Evolutionary conservation across 2,113 vertebrate genomes (phyloP), one percentile per base, ranked within the genome.

Genomic region (Triplophysa tibetana): DNA sequence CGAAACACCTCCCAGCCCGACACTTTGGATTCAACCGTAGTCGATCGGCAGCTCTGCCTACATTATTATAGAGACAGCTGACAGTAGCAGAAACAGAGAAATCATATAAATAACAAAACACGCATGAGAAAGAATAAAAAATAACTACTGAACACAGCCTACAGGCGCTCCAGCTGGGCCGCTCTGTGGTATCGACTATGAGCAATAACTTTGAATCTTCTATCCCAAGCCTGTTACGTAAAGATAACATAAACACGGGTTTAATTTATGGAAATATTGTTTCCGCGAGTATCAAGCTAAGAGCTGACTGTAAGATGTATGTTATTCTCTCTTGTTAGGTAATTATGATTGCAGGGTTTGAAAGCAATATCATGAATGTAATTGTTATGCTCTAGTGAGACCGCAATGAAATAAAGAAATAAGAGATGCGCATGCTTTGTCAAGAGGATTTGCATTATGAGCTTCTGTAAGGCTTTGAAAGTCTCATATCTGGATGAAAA

Each of bases 1-100:
- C 89, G 90, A 93, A 92, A 91, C 92, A 58, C 19, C 54, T 58
- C 19, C n/a, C 88, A 86, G 80, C 21, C 84, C 12, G 38, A 43
- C 12, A 26, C 23, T 62, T 61, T 45, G n/a, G 21, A 74, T 17
- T 61, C 2, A 24, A 61, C n/a, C 38, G 45, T 1, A 38, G 33
- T 0, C 4, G 16, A 19, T 21, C 19, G 21, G 54, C n/a, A 58
- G 19, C 6, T 4, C 2, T 58, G 54, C 43, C 43, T 45, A 45
- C n/a, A 54, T 54, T 54, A 14, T 17, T 54, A 38, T 38, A 38
- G 6, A 38, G 33, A 38, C 14, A 16, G 50, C 50, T 12, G 8
- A 45, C 11, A 45, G 43, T 45, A 45, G 43, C 43, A 45, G 41
- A 8, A 43, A 52, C 11, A 52, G 4, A 52, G 50, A 4, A 54